Percentiles rank a stretch among this genome's conserved stretches.
Evolutionary conservation across 2,888 invertebrate species (phyloP).

Genomic region (Abrostola triplasia): DNA sequence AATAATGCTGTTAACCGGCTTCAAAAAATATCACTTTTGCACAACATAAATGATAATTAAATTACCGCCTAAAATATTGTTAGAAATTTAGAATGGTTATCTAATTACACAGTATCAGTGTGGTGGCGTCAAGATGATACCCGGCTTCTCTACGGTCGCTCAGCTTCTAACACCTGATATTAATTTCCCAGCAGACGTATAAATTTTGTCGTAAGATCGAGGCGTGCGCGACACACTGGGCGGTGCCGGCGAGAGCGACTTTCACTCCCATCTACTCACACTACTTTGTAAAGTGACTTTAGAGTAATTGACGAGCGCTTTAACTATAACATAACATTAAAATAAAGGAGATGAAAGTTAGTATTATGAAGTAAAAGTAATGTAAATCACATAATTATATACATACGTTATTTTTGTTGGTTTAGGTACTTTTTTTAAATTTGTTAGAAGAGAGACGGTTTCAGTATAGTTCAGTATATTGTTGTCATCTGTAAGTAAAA

Average conservation of each 20-base stretch:
- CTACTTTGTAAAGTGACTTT: constrained; percentile 22
- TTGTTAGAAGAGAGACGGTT: too few relatives aligned
- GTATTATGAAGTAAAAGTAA: too few relatives aligned
- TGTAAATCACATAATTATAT: too few relatives aligned
- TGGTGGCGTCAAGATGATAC: constrained; percentile 37
- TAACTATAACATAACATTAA: too few relatives aligned
- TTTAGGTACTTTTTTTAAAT: too few relatives aligned
- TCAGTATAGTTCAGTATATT: too few relatives aligned
- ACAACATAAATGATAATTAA: constrained; percentile 6
- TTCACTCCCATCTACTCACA: constrained; percentile 35
- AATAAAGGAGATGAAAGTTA: too few relatives aligned
- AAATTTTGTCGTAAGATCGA: constrained; percentile 78
- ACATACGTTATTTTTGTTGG: too few relatives aligned
- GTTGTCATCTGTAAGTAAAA: too few relatives aligned
- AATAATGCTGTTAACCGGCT: too few relatives aligned
- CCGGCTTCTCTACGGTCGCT: constrained; percentile 43
- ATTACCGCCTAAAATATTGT: constrained; percentile 13
- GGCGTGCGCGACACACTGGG: constrained; percentile 62
- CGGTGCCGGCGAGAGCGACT: constrained; percentile 47
- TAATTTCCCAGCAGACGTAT: constrained; percentile 86
- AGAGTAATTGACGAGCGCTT: not conserved
- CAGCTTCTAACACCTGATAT: constrained; percentile 75
- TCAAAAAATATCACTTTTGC: too few relatives aligned
- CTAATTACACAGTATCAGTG: constrained; percentile 47
- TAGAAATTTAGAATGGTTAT: constrained; percentile 23